A percentile compares a stretch with the other conserved stretches of the same genome.
Evolutionary conservation across 2,113 vertebrate genomes (phyloP).

Genomic region (Telmatochromis sp.): DNA sequence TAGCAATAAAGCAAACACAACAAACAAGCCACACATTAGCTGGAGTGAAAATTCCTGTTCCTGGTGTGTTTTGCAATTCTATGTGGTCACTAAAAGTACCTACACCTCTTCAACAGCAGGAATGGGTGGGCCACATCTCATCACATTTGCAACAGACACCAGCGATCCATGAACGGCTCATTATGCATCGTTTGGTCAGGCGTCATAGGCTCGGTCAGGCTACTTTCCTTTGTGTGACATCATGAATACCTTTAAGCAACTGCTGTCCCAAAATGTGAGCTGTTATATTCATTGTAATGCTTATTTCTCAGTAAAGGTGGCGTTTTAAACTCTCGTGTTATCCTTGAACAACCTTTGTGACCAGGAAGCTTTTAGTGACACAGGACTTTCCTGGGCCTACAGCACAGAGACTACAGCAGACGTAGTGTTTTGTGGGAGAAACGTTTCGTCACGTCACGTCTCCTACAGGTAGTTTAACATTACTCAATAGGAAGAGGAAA

Average conservation of each 20-base stretch:
- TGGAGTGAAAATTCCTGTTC: neutral
- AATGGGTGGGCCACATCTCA: neutral
- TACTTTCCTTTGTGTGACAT: neutral
- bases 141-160: neutral
- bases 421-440: neutral
- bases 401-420: neutral
- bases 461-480: neutral
- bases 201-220: rapidly evolving
- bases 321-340: neutral
- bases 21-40: neutral
- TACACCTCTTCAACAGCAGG: neutral
- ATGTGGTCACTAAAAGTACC: neutral
- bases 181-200: neutral
- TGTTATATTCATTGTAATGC: neutral
- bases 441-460: neutral
- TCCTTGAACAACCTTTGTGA: neutral
- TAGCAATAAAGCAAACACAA: rapidly evolving
- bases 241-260: neutral
- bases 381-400: neutral
- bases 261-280: neutral
- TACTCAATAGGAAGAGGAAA: neutral
- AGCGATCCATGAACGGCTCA: neutral
- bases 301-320: neutral
- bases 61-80: neutral
- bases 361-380: neutral